Base-by-base conservation (phyloP, 2,797 vertebrate species). In the Pseudochromis fuscus region DNA sequence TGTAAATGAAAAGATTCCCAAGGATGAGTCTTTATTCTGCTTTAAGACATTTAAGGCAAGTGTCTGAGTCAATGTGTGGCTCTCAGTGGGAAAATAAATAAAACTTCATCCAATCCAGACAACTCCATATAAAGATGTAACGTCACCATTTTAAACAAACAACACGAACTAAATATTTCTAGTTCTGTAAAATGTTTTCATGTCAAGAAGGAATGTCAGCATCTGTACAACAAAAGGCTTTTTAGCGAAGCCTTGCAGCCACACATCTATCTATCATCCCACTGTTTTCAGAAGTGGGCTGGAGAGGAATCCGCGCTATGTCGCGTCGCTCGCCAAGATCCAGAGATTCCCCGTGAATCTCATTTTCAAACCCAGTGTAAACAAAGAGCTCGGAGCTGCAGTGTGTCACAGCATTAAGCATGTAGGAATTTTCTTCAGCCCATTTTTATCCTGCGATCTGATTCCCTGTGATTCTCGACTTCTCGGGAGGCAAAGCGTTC, bases 221-320 rank as follows among this genome's bases (percentile, higher is more conserved):
- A 46, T 58, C 40, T 15, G 24, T 10, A 2, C 33, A 58, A 51
- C 65, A 86, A 65, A 53, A 72, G 50, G 4, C 33, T n/a, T 7
- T 56, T 66, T 25, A 64, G 46, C 31, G 45, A 69, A 71, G 71
- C 60, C 42, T 48, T 25, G 31, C 66, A 70, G 81, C 46, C 53
- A 6, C 61, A 65, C 63, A 74, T 84, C 58, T 56, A 38, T 79
- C 60, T 56, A 38, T 79, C 60, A 63, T 82, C 61, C 78, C 74
- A 50, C 52, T 84, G 79, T 76, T 79, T 83, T 79, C 78, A 82
- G 62, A 86, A 62, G 88, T 87, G 80, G 86, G 88, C 59, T 81
- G 72, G 5, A 13, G 67, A 69, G 88, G 89, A 91, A 93, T 93
- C 71, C 35, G 49, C 63, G 88, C 84, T 81, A 89, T 89, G 86